Evolutionary conservation across 2,113 vertebrate species (phyloP).

Genomic region (Vidua chalybeata): DNA sequence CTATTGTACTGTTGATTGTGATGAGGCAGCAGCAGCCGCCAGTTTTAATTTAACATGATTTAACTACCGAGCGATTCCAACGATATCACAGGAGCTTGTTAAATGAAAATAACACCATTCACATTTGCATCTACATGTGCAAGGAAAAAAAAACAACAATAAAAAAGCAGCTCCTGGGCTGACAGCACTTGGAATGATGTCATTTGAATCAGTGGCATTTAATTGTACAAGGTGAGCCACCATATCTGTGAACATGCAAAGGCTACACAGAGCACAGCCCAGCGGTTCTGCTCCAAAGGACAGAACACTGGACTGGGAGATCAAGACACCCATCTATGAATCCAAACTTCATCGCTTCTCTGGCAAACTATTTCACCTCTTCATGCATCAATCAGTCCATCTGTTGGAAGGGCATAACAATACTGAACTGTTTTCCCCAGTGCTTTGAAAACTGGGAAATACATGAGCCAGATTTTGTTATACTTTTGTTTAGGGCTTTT

Average conservation of each 20-base stretch:
- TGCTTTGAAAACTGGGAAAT: not conserved
- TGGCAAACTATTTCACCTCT: not conserved
- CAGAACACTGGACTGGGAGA: not conserved
- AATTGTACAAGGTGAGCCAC: not conserved
- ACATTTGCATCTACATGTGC: slow-evolving; percentile 19
- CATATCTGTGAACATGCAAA: not conserved
- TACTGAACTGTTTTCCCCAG: not conserved
- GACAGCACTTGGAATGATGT: not conserved
- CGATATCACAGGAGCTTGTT: slow-evolving; percentile 22
- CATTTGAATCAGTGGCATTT: not conserved
- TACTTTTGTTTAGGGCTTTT: not conserved
- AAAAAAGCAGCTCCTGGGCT: not conserved
- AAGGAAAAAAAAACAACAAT: not conserved
- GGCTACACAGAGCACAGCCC: not conserved
- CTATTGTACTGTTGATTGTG: slow-evolving; percentile 46
- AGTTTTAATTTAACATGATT: slow-evolving; percentile 64
- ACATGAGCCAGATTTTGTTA: not conserved
- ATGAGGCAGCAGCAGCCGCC: not conserved
- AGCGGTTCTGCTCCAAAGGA: not conserved
- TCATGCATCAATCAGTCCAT: not conserved
- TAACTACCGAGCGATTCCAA: slow-evolving; percentile 9
- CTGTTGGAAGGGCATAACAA: not conserved
- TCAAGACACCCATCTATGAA: not conserved
- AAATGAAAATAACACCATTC: not conserved
- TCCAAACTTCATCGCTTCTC: not conserved